Base-by-base conservation (phyloP, 2,888 invertebrate genomes). In the Adelphocoris suturalis region DNA sequence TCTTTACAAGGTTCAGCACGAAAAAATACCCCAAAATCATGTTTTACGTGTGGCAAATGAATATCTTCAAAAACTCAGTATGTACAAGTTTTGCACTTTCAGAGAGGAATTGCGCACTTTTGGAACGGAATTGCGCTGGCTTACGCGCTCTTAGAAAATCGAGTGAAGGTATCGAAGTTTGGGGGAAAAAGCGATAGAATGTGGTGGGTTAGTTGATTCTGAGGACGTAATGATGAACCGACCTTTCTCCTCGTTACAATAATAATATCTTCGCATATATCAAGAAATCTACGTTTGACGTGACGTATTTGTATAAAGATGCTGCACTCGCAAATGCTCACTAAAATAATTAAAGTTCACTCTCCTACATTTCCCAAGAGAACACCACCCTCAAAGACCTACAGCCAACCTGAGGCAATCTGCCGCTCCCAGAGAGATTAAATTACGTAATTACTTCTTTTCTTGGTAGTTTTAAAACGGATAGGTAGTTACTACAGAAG, bases 301-400 rank as follows among this genome's bases (percentile, higher is more conserved):
- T 12, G 23, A 23, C 23, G 23, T 23, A 23, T 68, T 68, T 68
- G 23, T 19, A 68, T 68, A 68, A 68, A 19, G 23, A 23, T 12
- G 19, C 23, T 12, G 23, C n/a, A n/a, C 68, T 23, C 68, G 11
- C 9, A 13, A 68, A 68, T 23, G 23, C 11, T 1, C 68, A 27
- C 68, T 11, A 27, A 23, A 68, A 68, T 68, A 68, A 68, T 68
- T 68, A 68, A 23, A 68, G 68, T 68, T 68, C 68, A 68, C 68
- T 68, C 68, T 68, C 68, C 4, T 7, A 23, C 23, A 68, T 68
- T 68, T 68, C 68, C 23, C 68, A 7, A 68, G 68, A 27, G 68
- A 68, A 68, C 23, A 19, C 68, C 12, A 68, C 23, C 68, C 68
- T 52, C 68, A 7, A 68, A 68, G 23, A 68, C 68, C 23, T 23